Conservation (phyloP, 2,113 vertebrate species). For the Heterocephalus glaber region DNA sequence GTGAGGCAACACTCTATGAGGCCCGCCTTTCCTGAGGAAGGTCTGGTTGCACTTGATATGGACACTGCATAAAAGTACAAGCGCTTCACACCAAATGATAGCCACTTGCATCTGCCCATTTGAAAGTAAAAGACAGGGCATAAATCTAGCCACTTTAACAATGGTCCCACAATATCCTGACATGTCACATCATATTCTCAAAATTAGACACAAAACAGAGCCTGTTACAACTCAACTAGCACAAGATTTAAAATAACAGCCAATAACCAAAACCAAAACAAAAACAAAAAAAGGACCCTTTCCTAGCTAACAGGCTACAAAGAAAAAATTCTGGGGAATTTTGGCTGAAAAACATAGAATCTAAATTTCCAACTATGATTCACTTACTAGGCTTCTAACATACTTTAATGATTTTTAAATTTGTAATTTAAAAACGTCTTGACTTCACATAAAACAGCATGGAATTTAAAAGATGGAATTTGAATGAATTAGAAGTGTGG, state of each 20-base stretch:
- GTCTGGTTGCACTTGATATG: neutral
- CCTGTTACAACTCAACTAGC: neutral
- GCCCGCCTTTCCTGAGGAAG: neutral
- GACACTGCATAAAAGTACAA: neutral
- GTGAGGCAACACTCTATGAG: neutral
- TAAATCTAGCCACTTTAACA: neutral
- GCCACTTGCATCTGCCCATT: neutral
- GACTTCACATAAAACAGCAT: slow-evolving; percentile 39
- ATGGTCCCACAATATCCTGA: neutral
- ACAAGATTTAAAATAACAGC: slow-evolving; percentile 31
- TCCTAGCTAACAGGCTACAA: slow-evolving; percentile 12
- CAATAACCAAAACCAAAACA: neutral
- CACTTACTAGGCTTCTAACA: slow-evolving; percentile 39
- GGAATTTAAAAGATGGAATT: slow-evolving; percentile 43
- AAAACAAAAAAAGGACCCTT: neutral
- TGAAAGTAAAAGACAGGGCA: slow-evolving; percentile 37
- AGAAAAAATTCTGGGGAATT: slow-evolving; percentile 18
- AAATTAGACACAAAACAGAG: slow-evolving; percentile 10
- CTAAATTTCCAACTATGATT: slow-evolving; percentile 52
- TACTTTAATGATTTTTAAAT: slow-evolving; percentile 39
- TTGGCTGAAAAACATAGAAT: slow-evolving; percentile 34
- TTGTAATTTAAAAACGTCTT: slow-evolving; percentile 50
- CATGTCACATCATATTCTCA: slow-evolving; percentile 32
- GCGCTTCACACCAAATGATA: neutral
- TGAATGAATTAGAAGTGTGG: slow-evolving; percentile 26